Evolutionary conservation across 2,888 invertebrate species (phyloP).

Genomic region (Hemaris fuciformis): DNA sequence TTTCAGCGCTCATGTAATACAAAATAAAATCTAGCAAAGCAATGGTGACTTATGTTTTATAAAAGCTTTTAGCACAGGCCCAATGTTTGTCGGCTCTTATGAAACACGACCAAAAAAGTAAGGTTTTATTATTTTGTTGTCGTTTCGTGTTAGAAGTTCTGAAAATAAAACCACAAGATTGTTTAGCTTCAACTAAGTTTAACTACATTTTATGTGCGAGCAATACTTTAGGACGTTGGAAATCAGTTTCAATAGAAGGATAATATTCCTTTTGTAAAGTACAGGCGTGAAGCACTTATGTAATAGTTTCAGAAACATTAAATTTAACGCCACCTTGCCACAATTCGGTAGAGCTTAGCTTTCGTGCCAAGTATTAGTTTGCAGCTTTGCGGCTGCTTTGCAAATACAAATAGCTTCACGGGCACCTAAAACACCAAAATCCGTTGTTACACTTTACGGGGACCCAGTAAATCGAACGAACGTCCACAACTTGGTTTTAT

Average conservation of each 20-base stretch:
- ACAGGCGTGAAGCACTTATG: conserved; percentile 13
- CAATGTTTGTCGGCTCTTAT: not conserved
- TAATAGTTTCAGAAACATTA: conserved; percentile 27
- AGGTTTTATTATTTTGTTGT: not conserved
- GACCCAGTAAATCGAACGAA: not conserved
- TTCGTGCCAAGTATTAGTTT: conserved; percentile 46
- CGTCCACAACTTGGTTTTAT: not conserved
- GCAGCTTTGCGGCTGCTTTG: conserved; percentile 44
- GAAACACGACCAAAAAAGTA: not conserved
- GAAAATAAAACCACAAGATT: not conserved
- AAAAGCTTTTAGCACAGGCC: not conserved
- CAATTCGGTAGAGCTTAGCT: conserved; percentile 39
- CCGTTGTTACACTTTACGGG: conserved; percentile 34
- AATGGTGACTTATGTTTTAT: not conserved
- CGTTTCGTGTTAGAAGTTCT: not conserved
- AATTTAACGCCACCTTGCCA: conserved; percentile 30
- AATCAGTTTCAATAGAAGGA: not conserved
- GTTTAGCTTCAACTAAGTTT: not conserved
- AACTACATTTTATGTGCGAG: not conserved
- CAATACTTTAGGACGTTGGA: not conserved
- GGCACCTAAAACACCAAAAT: conserved; percentile 34
- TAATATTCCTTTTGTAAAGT: not conserved
- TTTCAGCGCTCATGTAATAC: not conserved
- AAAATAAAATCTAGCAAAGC: not conserved
- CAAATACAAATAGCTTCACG: conserved; percentile 37